phyloP scores from a whole-genome alignment of 2,888 invertebrate genomes.

The Erebia aethiops region DNA sequence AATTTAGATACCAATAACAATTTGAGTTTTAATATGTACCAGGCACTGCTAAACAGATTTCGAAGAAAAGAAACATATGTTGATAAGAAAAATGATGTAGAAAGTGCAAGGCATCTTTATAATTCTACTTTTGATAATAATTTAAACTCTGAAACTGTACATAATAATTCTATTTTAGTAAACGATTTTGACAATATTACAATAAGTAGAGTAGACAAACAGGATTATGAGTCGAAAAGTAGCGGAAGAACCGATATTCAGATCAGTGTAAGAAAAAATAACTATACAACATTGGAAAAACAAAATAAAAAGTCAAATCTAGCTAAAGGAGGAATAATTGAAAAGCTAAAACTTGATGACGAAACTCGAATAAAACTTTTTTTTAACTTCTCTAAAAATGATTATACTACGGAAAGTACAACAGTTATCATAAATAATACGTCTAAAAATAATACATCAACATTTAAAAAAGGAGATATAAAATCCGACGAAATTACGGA shows the following conservation, averaged over 20 bases:
- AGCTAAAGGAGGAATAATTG: neutral
- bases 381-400: neutral
- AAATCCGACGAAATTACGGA: constrained; percentile 36
- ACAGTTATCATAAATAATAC: neutral
- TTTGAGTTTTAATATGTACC: constrained; percentile 51
- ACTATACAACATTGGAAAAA: neutral
- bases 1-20: constrained; percentile 16
- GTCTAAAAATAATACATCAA: neutral
- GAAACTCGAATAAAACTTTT: neutral
- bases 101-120: constrained; percentile 39
- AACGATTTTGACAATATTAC: constrained; percentile 19
- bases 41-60: constrained; percentile 62
- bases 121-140: constrained; percentile 23
- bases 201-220: neutral
- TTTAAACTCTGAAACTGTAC: constrained; percentile 10
- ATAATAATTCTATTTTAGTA: constrained; percentile 16
- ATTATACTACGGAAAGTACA: neutral
- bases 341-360: constrained; percentile 5
- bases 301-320: constrained; percentile 1
- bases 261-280: neutral
- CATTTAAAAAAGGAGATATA: constrained; percentile 16
- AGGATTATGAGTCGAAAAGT: neutral
- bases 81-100: constrained; percentile 40
- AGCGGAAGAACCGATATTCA: neutral
- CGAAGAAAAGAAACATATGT: constrained; percentile 65